Percentiles rank a stretch among this genome's conserved stretches.
Conservation (phyloP, 1,140 invertebrate species). For the Drosophila takahashii region DNA sequence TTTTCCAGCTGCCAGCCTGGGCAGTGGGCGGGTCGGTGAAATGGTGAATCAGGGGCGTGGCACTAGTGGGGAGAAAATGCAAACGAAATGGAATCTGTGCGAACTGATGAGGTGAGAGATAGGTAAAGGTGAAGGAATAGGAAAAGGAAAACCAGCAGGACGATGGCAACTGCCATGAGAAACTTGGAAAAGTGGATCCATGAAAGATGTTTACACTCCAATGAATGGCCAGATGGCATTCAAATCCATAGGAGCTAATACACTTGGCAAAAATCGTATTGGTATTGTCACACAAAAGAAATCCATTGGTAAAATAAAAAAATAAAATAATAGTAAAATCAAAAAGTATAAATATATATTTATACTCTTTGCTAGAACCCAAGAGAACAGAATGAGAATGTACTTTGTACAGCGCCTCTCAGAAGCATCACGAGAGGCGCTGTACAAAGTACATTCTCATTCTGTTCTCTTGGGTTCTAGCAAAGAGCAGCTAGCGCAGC, state of each 20-base stretch:
- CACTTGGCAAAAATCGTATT: neutral
- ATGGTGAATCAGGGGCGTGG: neutral
- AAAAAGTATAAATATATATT: too few relatives aligned
- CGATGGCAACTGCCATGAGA: constrained; percentile 14
- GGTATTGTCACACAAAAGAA: neutral
- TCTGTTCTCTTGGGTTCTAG: too few relatives aligned
- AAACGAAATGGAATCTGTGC: constrained; percentile 72
- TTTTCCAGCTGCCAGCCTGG: constrained; percentile 22
- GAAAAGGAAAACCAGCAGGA: neutral
- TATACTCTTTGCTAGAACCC: too few relatives aligned
- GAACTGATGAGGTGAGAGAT: constrained; percentile 38
- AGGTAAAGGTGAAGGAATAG: constrained; percentile 7
- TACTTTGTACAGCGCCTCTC: too few relatives aligned
- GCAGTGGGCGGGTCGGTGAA: neutral
- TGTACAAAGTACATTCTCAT: too few relatives aligned
- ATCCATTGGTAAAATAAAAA: too few relatives aligned
- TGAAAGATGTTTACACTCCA: constrained; percentile 64
- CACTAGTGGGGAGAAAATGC: constrained; percentile 16
- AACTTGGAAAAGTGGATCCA: constrained; percentile 26
- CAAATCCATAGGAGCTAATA: constrained; percentile 13
- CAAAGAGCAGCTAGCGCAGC: too few relatives aligned
- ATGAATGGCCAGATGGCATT: constrained; percentile 48
- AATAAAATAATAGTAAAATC: too few relatives aligned
- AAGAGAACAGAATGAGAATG: too few relatives aligned
- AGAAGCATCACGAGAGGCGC: too few relatives aligned